Base-by-base conservation (phyloP, 2,888 invertebrate genomes). In the Incurvaria masculella region DNA sequence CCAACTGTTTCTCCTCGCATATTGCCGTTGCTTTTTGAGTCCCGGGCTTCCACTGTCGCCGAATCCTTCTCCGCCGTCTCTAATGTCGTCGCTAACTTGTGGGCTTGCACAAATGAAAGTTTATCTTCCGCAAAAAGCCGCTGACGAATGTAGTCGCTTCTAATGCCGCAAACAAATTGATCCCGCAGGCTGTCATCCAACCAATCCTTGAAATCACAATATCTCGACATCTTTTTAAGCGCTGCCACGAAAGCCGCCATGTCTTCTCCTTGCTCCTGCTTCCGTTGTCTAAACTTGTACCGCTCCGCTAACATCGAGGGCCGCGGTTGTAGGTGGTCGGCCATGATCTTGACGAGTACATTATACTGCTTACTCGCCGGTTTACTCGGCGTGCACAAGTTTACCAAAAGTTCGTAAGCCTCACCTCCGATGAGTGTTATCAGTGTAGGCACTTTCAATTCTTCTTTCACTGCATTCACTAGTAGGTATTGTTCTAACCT, bases 11-110 rank as follows among this genome's bases (percentile, higher is more conserved):
- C 52, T n/a, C n/a, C n/a, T n/a, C n/a, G n/a, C n/a, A n/a, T n/a
- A n/a, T n/a, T n/a, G n/a, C n/a, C n/a, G n/a, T n/a, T n/a, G n/a
- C n/a, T n/a, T n/a, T n/a, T n/a, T n/a, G n/a, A n/a, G n/a, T n/a
- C 20, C n/a, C n/a, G n/a, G n/a, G n/a, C n/a, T 42, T 42, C 19
- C 23, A 23, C 33, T 21, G 20, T 27, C 17, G 26, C 56, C 2
- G 56, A 50, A 18, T 54, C 42, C 8, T 44, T 41, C 40, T 53
- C 52, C 6, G 55, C 52, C 8, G 53, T 45, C 23, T 56, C 55
- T 44, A 48, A 14, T n/a, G 40, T 20, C 4, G 18, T 8, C 5
- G 48, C 48, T 21, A 40, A 19, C 1, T 39, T 18, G 2, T 21
- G 14, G 2, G 48, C 48, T 11, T 27, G 39, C 6, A 2, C 2